Evolutionary conservation across 2,888 invertebrate genomes (phyloP).

Genomic region (Thalpophila matura): DNA sequence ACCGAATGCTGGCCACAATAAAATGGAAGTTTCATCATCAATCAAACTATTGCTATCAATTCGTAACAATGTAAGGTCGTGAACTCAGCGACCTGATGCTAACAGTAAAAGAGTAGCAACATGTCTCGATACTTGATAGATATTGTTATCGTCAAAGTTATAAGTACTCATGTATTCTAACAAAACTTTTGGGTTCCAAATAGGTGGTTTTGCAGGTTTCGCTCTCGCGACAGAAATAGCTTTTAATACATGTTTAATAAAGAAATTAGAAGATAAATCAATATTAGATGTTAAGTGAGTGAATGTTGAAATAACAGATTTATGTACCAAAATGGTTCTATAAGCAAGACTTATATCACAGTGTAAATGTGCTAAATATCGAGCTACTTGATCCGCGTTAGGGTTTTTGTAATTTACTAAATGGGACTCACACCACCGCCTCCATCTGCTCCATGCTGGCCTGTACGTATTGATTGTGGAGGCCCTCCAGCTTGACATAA

Average conservation of each 20-base stretch:
- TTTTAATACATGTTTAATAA: neutral
- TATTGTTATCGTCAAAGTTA: neutral
- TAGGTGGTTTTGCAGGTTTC: neutral
- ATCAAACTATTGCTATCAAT: conserved; percentile 4
- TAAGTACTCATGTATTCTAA: neutral
- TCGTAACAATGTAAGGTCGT: conserved; percentile 14
- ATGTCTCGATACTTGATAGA: conserved; percentile 18
- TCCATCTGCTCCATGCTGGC: conserved; percentile 37
- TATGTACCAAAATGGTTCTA: neutral
- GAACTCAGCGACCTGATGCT: conserved; percentile 16
- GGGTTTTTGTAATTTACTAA: neutral
- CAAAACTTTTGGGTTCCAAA: neutral
- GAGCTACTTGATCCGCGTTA: conserved; percentile 27
- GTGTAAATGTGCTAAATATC: conserved; percentile 43
- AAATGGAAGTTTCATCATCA: conserved; percentile 5
- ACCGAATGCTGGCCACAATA: conserved; percentile 32
- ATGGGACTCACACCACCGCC: neutral
- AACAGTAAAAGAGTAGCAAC: conserved; percentile 10
- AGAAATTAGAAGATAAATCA: neutral
- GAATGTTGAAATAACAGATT: neutral
- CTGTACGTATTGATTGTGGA: conserved; percentile 42
- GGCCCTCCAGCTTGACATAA: conserved; percentile 32
- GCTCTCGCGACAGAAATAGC: neutral
- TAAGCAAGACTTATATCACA: conserved; percentile 5
- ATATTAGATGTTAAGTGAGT: neutral